Evolutionary conservation across 2,797 vertebrate genomes (phyloP).

Genomic region (Pangasius sanitwongsei): DNA sequence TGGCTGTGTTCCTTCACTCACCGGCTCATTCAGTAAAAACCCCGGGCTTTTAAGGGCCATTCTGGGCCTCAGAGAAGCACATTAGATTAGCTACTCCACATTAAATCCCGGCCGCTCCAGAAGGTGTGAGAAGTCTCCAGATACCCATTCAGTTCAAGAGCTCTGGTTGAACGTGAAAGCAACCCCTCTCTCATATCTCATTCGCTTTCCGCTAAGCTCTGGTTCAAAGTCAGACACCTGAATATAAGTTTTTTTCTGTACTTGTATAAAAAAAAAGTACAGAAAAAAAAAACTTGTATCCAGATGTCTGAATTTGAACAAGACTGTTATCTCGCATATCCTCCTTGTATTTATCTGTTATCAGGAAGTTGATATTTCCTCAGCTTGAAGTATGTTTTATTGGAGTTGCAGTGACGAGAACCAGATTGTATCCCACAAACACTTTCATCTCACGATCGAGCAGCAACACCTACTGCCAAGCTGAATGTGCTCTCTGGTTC

Average conservation of each 20-base stretch:
- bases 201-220: conserved; percentile 1
- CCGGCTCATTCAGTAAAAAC: conserved; percentile 48
- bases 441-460: background rate
- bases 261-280: background rate
- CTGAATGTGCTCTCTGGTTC: background rate
- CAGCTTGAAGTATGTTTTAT: background rate
- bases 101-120: conserved; percentile 19
- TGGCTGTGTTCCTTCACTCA: conserved; percentile 52
- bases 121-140: conserved; percentile 47
- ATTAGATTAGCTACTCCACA: conserved; percentile 53
- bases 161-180: conserved; percentile 40
- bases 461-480: background rate
- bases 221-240: background rate
- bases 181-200: conserved; percentile 6
- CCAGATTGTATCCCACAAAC: background rate
- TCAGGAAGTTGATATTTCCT: background rate
- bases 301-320: background rate
- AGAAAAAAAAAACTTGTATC: background rate
- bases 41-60: conserved; percentile 38
- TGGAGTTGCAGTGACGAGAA: background rate
- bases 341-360: background rate
- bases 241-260: background rate
- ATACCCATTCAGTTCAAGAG: conserved; percentile 38
- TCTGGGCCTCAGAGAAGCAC: conserved; percentile 42
- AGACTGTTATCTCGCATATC: background rate